Evolutionary conservation across 2,113 vertebrate genomes (phyloP), one percentile per base, ranked within the genome.

Genomic region (Mola mola): DNA sequence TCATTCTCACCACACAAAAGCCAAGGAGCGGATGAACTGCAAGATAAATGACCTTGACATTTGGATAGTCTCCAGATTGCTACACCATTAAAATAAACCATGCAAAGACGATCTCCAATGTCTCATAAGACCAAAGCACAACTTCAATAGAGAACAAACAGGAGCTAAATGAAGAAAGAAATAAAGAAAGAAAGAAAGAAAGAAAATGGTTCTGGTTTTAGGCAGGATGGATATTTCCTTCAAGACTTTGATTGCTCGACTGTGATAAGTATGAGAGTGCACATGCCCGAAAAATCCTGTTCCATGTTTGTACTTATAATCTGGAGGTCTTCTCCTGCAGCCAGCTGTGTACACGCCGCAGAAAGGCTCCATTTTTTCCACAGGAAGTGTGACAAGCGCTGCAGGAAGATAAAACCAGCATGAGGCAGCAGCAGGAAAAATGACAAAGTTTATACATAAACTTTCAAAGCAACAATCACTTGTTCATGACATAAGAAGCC

Each of bases 41-140:
- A 76, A 90, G 89, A 90, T 90, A 88, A 90, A 91, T 87, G 84
- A 88, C 82, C 77, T 79, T 72, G 76, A 79, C 82, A 66, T 79
- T 85, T 89, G 85, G 84, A 89, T 24, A 16, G 67, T 74, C 55
- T 87, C 88, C 84, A 90, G 75, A 79, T 82, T 65, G 48, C 79
- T 51, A 59, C 43, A 40, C 86, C 79, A 78, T 88, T 73, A 89
- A 88, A 89, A 79, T 82, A 90, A 91, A 86, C 72, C 73, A 79
- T 78, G 73, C 72, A 87, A 81, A 87, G 77, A 66, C 63, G 53
- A 85, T 75, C 70, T 68, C 62, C 28, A 67, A 83, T 76, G 29
- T 58, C 64, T 62, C 53, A 69, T 68, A 72, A 87, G 60, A 68
- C 56, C 77, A 82, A 77, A 78, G 72, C 42, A 40, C 49, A 79